Evolutionary conservation across 2,797 vertebrate genomes (phyloP).

Genomic region (Urophycis tenuis): DNA sequence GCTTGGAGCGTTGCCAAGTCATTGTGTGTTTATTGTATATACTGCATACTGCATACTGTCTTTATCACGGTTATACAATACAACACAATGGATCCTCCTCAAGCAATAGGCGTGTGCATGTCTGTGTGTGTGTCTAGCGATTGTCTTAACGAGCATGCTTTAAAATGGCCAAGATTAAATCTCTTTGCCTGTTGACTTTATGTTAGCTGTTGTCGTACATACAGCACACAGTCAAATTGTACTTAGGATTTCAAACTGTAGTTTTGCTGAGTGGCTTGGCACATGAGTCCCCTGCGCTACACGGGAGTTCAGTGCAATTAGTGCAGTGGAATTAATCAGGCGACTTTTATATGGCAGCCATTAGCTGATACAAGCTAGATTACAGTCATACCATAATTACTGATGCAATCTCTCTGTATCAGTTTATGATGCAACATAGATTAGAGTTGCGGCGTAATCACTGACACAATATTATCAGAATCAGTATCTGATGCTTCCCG

Average conservation of each 20-base stretch:
- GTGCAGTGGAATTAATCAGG: not conserved
- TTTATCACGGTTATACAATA: not conserved
- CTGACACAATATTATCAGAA: no score
- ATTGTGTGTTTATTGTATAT: not conserved
- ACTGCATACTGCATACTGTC: not conserved
- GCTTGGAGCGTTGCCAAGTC: not conserved
- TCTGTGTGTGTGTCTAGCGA: not conserved
- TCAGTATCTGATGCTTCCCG: no score
- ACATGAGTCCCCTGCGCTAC: not conserved
- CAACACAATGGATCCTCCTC: not conserved
- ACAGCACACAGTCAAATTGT: no score
- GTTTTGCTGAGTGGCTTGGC: not conserved
- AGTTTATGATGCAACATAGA: not conserved
- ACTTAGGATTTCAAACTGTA: not conserved
- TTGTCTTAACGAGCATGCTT: not conserved
- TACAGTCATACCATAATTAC: not conserved
- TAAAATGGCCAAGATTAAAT: not conserved
- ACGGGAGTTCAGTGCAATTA: not conserved
- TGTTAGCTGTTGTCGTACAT: not conserved
- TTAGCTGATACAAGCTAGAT: not conserved
- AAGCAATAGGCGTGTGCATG: not conserved
- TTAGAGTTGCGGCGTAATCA: not conserved
- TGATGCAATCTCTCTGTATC: not conserved
- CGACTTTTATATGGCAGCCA: not conserved
- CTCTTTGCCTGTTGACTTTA: not conserved